Base-by-base conservation (phyloP, 2,797 vertebrate genomes). In the Liasis olivaceus region DNA sequence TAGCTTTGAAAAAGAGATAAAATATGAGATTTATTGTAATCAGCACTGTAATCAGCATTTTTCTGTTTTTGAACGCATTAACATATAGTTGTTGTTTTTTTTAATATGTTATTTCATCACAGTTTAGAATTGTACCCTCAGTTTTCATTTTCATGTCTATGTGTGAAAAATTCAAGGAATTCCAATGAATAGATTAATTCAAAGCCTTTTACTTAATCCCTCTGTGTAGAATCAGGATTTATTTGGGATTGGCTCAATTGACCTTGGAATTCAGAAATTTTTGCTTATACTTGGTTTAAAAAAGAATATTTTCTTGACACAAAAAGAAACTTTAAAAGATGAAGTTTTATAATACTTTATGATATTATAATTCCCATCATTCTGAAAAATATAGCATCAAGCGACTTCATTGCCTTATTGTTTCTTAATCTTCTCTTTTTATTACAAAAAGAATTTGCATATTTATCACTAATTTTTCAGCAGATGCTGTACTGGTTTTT, bases 381-480 rank as follows among this genome's bases (percentile, higher is more conserved):
- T 94, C 88, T 96, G 93, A 95, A 93, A 95, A 94, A 95, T 58
- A 95, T 90, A 96, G 66, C 91, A 93, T 96, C 95, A 94, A 96
- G 94, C 93, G 92, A 94, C 93, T 93, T 90, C 92, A 93, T 96
- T 97, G 96, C n/a, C 91, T 91, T 94, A 66, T 89, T 91, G 92
- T 93, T 26, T 59, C 62, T 96, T 94, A 95, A 93, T 96, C 91
- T 96, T 95, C 88, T 59, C 88, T 58, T 95, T 96, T 96, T 95
- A 81, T 24, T 81, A 77, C 93, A 86, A 94, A 94, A 93, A 95
- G 91, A 69, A 89, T 91, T 88, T 94, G 95, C 47, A 77, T 94
- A 96, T 96, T 97, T 97, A 96, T 96, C 91, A 95, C 94, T 92
- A 95, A 96, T 96, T 97, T 97, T 96, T 94, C 92, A 94, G 90